Evolutionary conservation across 2,113 vertebrate genomes (phyloP), one percentile per base, ranked within the genome.

Genomic region (Cinclus cinclus): DNA sequence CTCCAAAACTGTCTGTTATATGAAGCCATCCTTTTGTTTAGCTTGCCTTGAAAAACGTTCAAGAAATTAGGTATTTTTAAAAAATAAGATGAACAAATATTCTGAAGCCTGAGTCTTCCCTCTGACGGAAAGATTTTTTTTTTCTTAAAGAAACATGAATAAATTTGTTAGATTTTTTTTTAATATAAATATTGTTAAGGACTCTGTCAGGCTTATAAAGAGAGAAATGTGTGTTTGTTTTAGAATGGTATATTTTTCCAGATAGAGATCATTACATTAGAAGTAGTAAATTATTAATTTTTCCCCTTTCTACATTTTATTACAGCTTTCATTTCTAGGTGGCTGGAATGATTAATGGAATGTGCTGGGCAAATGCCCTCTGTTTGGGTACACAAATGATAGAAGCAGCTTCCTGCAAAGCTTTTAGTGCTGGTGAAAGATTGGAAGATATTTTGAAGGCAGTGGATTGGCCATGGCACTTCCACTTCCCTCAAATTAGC

Each of bases 331-430:
- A 91, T 96, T 95, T 82, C n/a, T 78, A 93, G 77, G 90, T 68
- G 78, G 92, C 90, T 95, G 71, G 62, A 86, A 91, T 97, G 97
- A 98, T 97, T 97, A 95, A 98, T 97, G 97, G 73, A 74, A 88
- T 94, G 11, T 93, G 74, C 89, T 65, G 67, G 79, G 84, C 94
- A 97, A 97, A 96, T 97, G 94, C 86, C 64, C 95, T 65, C 20
- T 96, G 85, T 97, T 97, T 97, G 87, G 95, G 78, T 95, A 74
- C 90, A 96, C 91, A 97, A 95, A 98, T 97, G 94, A 95, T 69
- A 96, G 91, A 95, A 97, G 86, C 56, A 59, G 89, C 94, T 97
- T 96, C 74, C 89, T 96, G 87, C 86, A 94, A 80, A 90, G 94
- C 92, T 97, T 96, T 97, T 96, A 76, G 77, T 91, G 76, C 83